Evolutionary conservation across 2,113 vertebrate species (phyloP), one percentile per base, ranked within the genome.

Genomic region (Leptobrachium leishanense): DNA sequence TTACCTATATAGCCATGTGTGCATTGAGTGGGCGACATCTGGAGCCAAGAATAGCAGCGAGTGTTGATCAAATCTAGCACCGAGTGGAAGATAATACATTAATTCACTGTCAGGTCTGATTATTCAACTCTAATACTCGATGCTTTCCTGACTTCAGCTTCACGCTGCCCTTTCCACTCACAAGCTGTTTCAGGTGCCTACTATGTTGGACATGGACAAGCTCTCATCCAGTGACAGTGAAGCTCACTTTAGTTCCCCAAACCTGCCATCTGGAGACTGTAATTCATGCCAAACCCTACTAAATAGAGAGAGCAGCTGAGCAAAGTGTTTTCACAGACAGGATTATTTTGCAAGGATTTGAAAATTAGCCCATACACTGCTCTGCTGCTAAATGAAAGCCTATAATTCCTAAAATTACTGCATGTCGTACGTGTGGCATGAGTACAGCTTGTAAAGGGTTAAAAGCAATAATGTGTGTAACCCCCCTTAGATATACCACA

Each of bases 81-180:
- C 11, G 6, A 64, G 13, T 7, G 2, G 46, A 63, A 72, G 77
- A 39, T 57, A 79, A 72, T 50, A 40, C 43, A n/a, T 77, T 77
- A 43, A 77, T 78, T 72, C 42, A 72, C 71, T 79, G 77, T 72
- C 77, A 67, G 69, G 39, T 66, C 42, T 66, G 62, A 79, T 79
- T 72, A 79, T 55, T 66, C 77, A 55, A 7, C 69, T 43, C 46
- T 72, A 79, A 72, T 63, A n/a, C 67, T 11, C 2, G 3, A n/a
- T 46, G 12, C 65, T 15, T 79, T 54, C 68, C 68, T 50, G 31
- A 6, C 70, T 67, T n/a, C 62, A 55, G 77, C 13, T 15, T 44
- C 46, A 9, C 8, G 12, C 62, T 66, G 69, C 69, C 77, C 69
- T 39, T 39, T 39, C 20, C 44, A 57, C 62, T 62, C 46, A 2